Evolutionary conservation across 37 sponge, comb jelly and placozoan species (phyloP).

Genomic region (Diacarnus erythraeanus): DNA sequence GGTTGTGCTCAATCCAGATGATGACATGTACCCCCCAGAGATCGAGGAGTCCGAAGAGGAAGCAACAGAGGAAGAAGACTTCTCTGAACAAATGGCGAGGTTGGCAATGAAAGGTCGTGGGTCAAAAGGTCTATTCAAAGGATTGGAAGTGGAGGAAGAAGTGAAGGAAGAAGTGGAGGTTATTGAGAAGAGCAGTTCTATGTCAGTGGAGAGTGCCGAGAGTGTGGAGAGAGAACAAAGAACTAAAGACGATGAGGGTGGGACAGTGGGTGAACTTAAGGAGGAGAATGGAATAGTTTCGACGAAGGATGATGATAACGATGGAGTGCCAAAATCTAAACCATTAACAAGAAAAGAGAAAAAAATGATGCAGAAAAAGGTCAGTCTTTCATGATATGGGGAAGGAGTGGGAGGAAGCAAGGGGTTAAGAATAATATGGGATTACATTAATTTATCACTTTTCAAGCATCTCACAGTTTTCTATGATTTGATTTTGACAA

Average conservation of each 20-base stretch:
- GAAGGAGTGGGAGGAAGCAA: no score
- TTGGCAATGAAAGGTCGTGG: background rate
- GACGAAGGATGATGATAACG: background rate
- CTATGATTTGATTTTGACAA: no score
- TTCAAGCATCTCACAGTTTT: no score
- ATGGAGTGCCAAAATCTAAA: background rate
- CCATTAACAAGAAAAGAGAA: slow-evolving; percentile 8
- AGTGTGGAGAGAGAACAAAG: background rate
- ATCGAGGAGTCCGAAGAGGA: slow-evolving; percentile 15
- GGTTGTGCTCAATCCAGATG: slow-evolving; percentile 11
- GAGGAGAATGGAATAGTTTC: background rate
- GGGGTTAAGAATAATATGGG: no score
- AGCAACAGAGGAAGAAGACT: background rate
- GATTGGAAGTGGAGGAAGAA: background rate
- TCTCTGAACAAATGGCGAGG: background rate
- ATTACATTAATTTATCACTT: no score
- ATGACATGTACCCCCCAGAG: slow-evolving; percentile 10
- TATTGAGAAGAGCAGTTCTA: background rate
- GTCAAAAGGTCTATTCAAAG: background rate
- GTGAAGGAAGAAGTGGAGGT: background rate
- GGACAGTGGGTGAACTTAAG: background rate
- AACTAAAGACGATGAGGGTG: background rate
- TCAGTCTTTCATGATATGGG: no score
- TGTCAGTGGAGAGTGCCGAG: background rate
- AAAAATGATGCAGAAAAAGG: slow-evolving; percentile 75